Conservation (phyloP, 2,888 invertebrate species). For the Trichogramma dendrolimi region DNA sequence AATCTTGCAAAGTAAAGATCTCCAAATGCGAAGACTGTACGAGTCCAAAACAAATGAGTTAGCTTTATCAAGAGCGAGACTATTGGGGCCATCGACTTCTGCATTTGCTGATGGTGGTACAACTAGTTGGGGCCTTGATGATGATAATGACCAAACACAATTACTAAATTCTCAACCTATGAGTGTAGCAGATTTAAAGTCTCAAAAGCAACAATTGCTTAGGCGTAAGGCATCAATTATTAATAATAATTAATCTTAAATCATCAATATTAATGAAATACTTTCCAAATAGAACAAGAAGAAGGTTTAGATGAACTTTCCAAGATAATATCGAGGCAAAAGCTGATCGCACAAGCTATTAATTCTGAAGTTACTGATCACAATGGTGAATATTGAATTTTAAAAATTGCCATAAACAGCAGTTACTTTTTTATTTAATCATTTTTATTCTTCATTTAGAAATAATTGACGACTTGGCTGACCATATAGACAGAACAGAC, state of each 20-base stretch:
- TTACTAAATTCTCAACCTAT: constrained; percentile 40
- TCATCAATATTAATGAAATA: constrained; percentile 6
- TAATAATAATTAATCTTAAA: neutral
- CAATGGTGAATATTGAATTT: constrained; percentile 58
- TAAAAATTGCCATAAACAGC: constrained; percentile 14
- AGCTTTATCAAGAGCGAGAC: constrained; percentile 43
- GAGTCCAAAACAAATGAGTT: constrained; percentile 48
- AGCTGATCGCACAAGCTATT: constrained; percentile 69
- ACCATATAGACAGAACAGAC: constrained; percentile 68
- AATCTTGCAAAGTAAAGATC: constrained; percentile 58
- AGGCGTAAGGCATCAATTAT: constrained; percentile 51
- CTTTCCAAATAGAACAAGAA: constrained; percentile 63
- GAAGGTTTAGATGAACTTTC: constrained; percentile 70
- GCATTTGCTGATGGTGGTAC: constrained; percentile 54
- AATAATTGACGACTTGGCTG: constrained; percentile 71
- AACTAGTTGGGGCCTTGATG: constrained; percentile 51
- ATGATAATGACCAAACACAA: constrained; percentile 48
- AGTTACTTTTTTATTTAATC: constrained; percentile 1
- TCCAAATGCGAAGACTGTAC: constrained; percentile 58
- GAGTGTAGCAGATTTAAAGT: constrained; percentile 55
- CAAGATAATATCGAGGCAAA: constrained; percentile 71
- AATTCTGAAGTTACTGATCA: constrained; percentile 73
- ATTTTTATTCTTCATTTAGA: constrained; percentile 54
- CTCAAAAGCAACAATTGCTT: constrained; percentile 60
- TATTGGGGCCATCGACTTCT: constrained; percentile 44